Conservation (phyloP, 1,140 invertebrate genomes). For the Telenomus remus region DNA sequence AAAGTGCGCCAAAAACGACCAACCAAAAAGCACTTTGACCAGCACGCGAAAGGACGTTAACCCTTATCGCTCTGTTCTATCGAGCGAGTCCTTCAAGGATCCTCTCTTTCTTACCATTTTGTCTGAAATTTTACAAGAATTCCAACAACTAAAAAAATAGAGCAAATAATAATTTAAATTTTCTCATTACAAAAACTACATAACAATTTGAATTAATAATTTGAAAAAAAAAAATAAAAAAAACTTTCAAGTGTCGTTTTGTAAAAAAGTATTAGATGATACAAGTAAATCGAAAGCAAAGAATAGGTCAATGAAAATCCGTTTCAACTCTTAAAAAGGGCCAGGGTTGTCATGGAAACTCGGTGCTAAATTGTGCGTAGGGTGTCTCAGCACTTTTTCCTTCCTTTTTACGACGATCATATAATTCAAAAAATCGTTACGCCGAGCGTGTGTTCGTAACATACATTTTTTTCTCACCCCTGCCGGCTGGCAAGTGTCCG, state of each 20-base stretch:
- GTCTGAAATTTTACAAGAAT: slow-evolving; percentile 12
- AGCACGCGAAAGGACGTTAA: slow-evolving; percentile 67
- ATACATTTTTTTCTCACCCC: slow-evolving; percentile 31
- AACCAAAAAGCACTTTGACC: slow-evolving; percentile 41
- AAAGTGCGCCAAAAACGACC: slow-evolving; percentile 36
- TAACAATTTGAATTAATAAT: too few species aligned
- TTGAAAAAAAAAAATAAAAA: too few species aligned
- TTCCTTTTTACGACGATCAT: slow-evolving; percentile 67
- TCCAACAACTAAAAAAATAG: too few species aligned
- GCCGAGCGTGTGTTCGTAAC: slow-evolving; percentile 56
- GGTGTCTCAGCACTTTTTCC: slow-evolving; percentile 62
- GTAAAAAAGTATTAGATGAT: too few species aligned
- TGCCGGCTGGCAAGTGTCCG: slow-evolving; percentile 4
- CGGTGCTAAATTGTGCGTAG: slow-evolving; percentile 42
- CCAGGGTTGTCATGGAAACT: slow-evolving; percentile 68
- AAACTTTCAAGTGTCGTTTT: too few species aligned
- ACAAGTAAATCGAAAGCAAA: slow-evolving; percentile 24
- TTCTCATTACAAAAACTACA: too few species aligned
- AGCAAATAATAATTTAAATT: too few species aligned
- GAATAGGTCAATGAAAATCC: slow-evolving; percentile 61
- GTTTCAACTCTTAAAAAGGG: slow-evolving; percentile 58
- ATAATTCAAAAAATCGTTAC: slow-evolving; percentile 70
- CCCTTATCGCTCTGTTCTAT: slow-evolving; percentile 64
- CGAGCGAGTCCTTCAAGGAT: slow-evolving; percentile 53
- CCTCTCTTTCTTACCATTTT: slow-evolving; percentile 48